Percentiles rank a stretch among this genome's conserved stretches.
Conservation (phyloP, 2,888 invertebrate genomes). For the Eupithecia centaureata region DNA sequence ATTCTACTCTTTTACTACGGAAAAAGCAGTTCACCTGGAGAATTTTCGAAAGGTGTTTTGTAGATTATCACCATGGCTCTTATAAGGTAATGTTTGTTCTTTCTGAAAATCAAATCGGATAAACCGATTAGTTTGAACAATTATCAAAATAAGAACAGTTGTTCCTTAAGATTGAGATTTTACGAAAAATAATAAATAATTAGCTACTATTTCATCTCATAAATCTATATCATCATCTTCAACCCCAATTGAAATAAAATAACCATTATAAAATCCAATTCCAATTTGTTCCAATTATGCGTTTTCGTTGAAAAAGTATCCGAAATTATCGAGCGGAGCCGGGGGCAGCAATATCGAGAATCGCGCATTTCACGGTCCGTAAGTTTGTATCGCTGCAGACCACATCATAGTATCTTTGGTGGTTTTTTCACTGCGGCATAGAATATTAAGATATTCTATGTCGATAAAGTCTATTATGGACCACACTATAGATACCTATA, state of each 20-base stretch:
- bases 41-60: not conserved
- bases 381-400: constrained; percentile 56
- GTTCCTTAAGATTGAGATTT: not conserved
- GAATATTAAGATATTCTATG: too few species aligned
- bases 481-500: too few species aligned
- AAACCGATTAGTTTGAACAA: too few species aligned
- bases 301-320: constrained; percentile 55
- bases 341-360: constrained; percentile 71
- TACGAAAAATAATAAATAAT: not conserved
- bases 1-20: constrained; percentile 24
- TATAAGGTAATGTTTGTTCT: too few species aligned
- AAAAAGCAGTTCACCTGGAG: not conserved
- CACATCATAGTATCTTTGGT: constrained; percentile 10
- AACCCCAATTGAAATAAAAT: constrained; percentile 20
- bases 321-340: constrained; percentile 64
- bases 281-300: constrained; percentile 39
- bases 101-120: too few species aligned
- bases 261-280: constrained; percentile 35
- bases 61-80: not conserved
- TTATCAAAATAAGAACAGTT: too few species aligned
- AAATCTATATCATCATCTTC: constrained; percentile 3
- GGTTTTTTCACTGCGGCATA: not conserved
- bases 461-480: too few species aligned
- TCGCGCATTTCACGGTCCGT: constrained; percentile 81
- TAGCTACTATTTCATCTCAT: not conserved